Evolutionary conservation across 2,113 vertebrate genomes (phyloP), one percentile per base, ranked within the genome.

Genomic region (Nicator chloris): DNA sequence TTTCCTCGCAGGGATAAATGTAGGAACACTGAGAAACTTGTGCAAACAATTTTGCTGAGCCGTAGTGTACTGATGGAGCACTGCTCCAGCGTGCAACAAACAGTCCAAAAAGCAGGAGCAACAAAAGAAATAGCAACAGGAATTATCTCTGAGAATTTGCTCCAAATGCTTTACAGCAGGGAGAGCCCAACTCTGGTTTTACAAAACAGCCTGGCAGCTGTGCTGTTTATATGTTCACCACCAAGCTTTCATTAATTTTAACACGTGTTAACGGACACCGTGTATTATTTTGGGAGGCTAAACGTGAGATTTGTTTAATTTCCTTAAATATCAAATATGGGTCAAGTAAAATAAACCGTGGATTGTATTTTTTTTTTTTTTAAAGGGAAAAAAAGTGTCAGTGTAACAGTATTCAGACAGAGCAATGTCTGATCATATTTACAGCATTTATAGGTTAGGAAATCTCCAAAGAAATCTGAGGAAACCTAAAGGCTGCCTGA

Each of bases 391-490:
- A 68, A 60, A 75, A 18, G 27, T 13, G 60, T 57, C 71, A 75
- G 30, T 71, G 92, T 54, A 94, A 77, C 59, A 81, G 80, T 90
- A 94, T 82, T 97, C 81, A 92, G 70, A 94, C 83, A 94, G 53
- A 93, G 91, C 54, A 89, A 92, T 82, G 87, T 96, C 96, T 97
- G 92, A 93, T 97, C 85, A 44, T 95, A 92, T 97, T 97, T 91
- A 85, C 60, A 90, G 86, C 77, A 95, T 95, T 97, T 96, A 75
- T 47, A 89, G 82, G 33, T 84, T 96, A 97, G 90, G 96, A 98
- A 97, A 96, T 96, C 94, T 97, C 97, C 75, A 88, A 96, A 97
- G 96, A 96, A 93, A 93, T 85, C 57, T 65, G 60, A 95, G 96
- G 97, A 98, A 97, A 97, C 39, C 77, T 85, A 78, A 88, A 92